Percentiles rank a stretch among this genome's conserved stretches.
Evolutionary conservation across 2,797 vertebrate species (phyloP).

Genomic region (Xenops minutus): DNA sequence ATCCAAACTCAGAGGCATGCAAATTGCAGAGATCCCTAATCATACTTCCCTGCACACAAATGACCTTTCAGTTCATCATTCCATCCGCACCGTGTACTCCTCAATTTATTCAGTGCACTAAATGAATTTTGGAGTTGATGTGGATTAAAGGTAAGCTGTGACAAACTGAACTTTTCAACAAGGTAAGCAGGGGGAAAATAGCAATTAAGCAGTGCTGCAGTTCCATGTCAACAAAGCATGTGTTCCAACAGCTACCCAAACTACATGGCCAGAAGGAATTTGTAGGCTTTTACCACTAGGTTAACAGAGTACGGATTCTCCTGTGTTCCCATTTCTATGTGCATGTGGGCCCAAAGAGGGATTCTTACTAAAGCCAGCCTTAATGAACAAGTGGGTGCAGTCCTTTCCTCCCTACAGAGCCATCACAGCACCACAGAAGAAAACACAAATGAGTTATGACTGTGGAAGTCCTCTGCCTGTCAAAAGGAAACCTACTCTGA

Average conservation of each 20-base stretch:
- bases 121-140: background rate
- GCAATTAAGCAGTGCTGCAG: background rate
- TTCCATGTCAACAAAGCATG: background rate
- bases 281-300: background rate
- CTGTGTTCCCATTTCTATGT: background rate
- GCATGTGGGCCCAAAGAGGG: background rate
- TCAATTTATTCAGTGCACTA: background rate
- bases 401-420: background rate
- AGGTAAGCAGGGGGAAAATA: background rate
- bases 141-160: background rate
- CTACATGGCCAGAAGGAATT: background rate
- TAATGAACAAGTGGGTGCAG: background rate
- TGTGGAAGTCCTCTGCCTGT: background rate
- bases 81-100: background rate
- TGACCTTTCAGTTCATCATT: background rate
- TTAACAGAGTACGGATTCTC: background rate
- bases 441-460: background rate
- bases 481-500: background rate
- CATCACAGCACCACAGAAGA: background rate
- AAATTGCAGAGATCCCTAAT: background rate
- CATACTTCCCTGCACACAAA: background rate
- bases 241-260: background rate
- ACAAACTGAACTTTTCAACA: background rate
- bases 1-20: background rate
- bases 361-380: background rate